A percentile compares a stretch with the other conserved stretches of the same genome.
Evolutionary conservation across 2,113 vertebrate species (phyloP).

Genomic region (Catagonus wagneri): DNA sequence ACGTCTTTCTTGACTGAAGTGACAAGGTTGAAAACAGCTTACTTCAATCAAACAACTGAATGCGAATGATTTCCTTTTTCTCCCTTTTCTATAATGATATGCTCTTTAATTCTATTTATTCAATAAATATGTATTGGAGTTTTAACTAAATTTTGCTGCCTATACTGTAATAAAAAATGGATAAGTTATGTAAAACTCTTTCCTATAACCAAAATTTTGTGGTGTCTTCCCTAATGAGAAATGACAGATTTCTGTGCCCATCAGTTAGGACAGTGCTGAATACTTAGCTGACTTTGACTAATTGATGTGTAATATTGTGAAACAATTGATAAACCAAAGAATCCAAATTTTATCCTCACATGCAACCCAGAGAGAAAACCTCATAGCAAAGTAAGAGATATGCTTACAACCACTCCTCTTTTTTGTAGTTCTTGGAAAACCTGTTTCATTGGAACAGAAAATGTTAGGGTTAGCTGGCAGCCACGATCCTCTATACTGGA

Average conservation of each 20-base stretch:
- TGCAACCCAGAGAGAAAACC: slow-evolving; percentile 44
- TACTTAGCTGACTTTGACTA: not conserved
- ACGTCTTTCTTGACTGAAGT: not conserved
- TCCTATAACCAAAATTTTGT: not conserved
- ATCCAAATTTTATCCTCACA: not conserved
- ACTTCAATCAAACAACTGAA: slow-evolving; percentile 9
- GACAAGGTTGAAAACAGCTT: slow-evolving; percentile 27
- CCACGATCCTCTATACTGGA: slow-evolving; percentile 90
- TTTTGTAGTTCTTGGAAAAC: slow-evolving; percentile 93
- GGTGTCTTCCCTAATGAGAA: slow-evolving; percentile 24
- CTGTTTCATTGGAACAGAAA: slow-evolving; percentile 89
- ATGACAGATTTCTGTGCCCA: not conserved
- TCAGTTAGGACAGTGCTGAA: not conserved
- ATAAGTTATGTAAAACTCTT: not conserved
- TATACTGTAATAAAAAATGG: not conserved
- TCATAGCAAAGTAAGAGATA: not conserved
- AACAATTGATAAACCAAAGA: not conserved
- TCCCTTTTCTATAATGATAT: not conserved
- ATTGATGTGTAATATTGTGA: not conserved
- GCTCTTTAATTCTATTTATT: not conserved
- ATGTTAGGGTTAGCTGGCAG: slow-evolving; percentile 94
- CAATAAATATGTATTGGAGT: not conserved
- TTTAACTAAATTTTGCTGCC: not conserved
- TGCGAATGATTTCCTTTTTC: not conserved
- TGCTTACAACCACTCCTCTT: slow-evolving; percentile 94